These are phyloP conservation scores for Drymonia ruficornis DNA, from an alignment of 2,888 invertebrate species.

Conservation along the genomic window DNA sequence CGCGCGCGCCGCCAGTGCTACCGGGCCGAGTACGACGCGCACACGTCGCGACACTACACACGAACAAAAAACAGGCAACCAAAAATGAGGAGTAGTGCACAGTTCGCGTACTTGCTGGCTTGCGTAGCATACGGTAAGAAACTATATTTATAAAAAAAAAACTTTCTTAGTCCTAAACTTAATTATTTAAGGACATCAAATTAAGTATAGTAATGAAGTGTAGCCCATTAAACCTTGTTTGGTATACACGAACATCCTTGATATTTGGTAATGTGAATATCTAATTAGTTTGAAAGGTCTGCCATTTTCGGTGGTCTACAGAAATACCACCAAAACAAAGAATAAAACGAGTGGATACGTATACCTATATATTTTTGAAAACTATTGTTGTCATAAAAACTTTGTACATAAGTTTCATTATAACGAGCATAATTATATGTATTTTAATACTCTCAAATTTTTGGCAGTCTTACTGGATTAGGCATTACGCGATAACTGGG, in stretches of 20 bases:
- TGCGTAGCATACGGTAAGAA: constrained; percentile 73
- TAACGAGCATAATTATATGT: too few relatives aligned
- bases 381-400: too few relatives aligned
- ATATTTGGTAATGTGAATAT: not conserved
- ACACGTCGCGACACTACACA: constrained; percentile 63
- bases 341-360: too few relatives aligned
- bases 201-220: not conserved
- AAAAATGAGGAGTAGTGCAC: constrained; percentile 68
- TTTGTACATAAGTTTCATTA: too few relatives aligned
- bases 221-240: too few relatives aligned
- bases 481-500: not conserved
- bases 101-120: constrained; percentile 61
- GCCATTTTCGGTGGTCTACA: too few relatives aligned
- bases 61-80: constrained; percentile 38
- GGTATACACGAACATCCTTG: not conserved
- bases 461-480: not conserved
- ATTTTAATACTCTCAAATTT: too few relatives aligned
- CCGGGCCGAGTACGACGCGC: constrained; percentile 63
- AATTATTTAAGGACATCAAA: not conserved
- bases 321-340: too few relatives aligned
- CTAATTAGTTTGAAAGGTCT: not conserved
- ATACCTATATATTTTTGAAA: too few relatives aligned
- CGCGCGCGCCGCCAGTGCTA: constrained; percentile 67
- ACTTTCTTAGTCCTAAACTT: not conserved
- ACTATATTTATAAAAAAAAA: not conserved